Conservation (phyloP, 1,140 invertebrate species). For the Stratiolaelaps scimitus region DNA sequence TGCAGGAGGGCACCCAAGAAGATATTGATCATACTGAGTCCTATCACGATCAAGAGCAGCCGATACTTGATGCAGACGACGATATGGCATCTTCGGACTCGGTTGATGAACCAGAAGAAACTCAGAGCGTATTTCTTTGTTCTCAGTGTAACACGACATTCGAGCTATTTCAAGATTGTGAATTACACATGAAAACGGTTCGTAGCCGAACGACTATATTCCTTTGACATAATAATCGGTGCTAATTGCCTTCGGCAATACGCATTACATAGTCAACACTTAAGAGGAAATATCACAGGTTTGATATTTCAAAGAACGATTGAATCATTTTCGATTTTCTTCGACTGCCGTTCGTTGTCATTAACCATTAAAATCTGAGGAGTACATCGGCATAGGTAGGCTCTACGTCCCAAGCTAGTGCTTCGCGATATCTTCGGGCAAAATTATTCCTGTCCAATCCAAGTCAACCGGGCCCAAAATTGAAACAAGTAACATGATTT, state of each 20-base stretch:
- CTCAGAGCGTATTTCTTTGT: neutral
- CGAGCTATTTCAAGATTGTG: slow-evolving; percentile 8
- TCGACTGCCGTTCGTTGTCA: neutral
- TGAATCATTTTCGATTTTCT: neutral
- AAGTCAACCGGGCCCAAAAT: too few relatives aligned
- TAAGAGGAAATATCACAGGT: neutral
- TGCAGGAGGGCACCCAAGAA: neutral
- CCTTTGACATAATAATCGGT: neutral
- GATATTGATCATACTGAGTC: neutral
- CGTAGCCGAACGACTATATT: neutral
- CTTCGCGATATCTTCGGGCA: too few relatives aligned
- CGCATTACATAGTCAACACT: neutral
- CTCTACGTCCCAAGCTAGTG: too few relatives aligned
- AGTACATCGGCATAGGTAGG: too few relatives aligned
- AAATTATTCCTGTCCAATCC: too few relatives aligned
- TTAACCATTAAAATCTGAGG: neutral
- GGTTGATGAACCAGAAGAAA: too few relatives aligned
- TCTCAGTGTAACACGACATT: slow-evolving; percentile 5
- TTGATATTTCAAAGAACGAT: neutral
- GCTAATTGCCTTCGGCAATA: neutral
- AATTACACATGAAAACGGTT: slow-evolving; percentile 16
- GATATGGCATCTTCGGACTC: neutral
- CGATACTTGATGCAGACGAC: neutral
- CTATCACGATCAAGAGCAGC: neutral
- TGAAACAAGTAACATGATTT: too few relatives aligned